These are phyloP conservation scores for Ptilonorhynchus violaceus DNA, from an alignment of 2,113 vertebrate genomes.

Conservation along the genomic window DNA sequence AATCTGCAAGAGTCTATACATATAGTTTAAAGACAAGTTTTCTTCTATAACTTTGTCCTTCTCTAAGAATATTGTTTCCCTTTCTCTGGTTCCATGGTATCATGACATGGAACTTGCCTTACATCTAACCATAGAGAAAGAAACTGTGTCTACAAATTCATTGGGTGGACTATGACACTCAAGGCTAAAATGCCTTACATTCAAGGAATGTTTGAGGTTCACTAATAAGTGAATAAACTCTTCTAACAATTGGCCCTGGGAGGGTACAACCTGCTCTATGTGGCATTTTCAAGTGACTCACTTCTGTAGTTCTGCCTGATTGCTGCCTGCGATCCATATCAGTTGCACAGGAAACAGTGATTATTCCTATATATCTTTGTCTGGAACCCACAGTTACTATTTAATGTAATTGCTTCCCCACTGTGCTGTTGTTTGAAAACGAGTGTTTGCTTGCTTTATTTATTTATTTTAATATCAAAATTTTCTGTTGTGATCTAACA, in stretches of 20 bases:
- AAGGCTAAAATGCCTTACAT: neutral
- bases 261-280: neutral
- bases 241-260: neutral
- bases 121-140: neutral
- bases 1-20: neutral
- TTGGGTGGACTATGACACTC: fast-evolving
- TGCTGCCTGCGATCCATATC: neutral
- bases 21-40: neutral
- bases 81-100: neutral
- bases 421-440: neutral
- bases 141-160: neutral
- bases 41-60: neutral
- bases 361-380: neutral
- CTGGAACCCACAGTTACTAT: neutral
- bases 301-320: neutral
- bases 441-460: neutral
- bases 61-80: neutral
- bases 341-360: neutral
- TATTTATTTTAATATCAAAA: neutral
- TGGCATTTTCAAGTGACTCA: neutral
- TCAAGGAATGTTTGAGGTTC: neutral
- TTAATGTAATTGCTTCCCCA: neutral
- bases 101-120: neutral
- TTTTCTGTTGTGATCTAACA: neutral
- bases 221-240: neutral